Percentiles rank a stretch among this genome's conserved stretches.
Conservation (phyloP, 35 echinoderm and acorn worm species). For the Apostichopus californicus region DNA sequence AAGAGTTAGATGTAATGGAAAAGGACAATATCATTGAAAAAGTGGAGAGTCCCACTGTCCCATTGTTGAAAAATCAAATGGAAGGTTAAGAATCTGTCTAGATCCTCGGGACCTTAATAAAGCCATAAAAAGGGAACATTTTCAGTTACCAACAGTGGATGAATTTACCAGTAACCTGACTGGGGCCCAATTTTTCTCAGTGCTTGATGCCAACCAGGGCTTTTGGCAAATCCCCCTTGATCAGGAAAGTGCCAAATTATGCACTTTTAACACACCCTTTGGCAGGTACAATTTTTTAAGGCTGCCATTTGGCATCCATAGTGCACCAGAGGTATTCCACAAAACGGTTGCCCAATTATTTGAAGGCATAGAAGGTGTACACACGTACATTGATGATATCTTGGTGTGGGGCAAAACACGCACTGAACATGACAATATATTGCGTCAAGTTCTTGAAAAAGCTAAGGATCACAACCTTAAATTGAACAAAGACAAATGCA, state of each 20-base stretch:
- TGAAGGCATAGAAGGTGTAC: slow-evolving; percentile 44
- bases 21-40: slow-evolving; percentile 36
- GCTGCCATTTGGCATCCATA: slow-evolving; percentile 59
- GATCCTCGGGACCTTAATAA: slow-evolving; percentile 57
- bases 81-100: slow-evolving; percentile 53
- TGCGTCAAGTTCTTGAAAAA: slow-evolving; percentile 24
- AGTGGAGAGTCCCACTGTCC: slow-evolving; percentile 50
- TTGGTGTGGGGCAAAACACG: slow-evolving; percentile 39
- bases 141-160: slow-evolving; percentile 48
- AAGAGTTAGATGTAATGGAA: slow-evolving; percentile 71
- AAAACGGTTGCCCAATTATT: slow-evolving; percentile 55
- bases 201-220: slow-evolving; percentile 58
- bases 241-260: slow-evolving; percentile 30
- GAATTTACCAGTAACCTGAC: slow-evolving; percentile 42
- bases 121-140: slow-evolving; percentile 67
- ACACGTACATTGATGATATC: slow-evolving; percentile 43
- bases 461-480: slow-evolving; percentile 38
- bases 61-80: slow-evolving; percentile 61
- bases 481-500: slow-evolving; percentile 52
- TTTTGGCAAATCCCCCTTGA: slow-evolving; percentile 77
- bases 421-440: slow-evolving; percentile 44
- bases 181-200: slow-evolving; percentile 54
- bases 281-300: slow-evolving; percentile 61
- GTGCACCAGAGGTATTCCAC: slow-evolving; percentile 70
- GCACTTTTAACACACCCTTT: slow-evolving; percentile 72